A percentile compares a stretch with the other conserved stretches of the same genome.
Evolutionary conservation across 2,113 vertebrate genomes (phyloP).

Genomic region (Aleadryas rufinucha): DNA sequence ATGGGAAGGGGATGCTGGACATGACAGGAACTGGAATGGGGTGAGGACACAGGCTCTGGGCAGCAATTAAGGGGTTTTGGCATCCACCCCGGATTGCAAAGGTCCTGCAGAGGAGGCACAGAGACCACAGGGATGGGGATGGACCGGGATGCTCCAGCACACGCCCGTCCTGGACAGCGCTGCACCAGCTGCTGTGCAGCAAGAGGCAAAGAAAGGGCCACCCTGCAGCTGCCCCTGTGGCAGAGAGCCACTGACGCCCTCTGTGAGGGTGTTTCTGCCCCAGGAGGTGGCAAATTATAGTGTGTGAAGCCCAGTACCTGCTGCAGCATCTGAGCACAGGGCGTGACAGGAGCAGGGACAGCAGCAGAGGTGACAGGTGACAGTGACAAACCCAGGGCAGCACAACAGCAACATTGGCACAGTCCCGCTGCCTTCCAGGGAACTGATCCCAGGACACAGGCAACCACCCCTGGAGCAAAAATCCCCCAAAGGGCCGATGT

Average conservation of each 20-base stretch:
- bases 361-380: background rate
- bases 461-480: background rate
- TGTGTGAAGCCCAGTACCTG: fast-evolving
- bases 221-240: background rate
- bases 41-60: fast-evolving
- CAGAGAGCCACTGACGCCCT: background rate
- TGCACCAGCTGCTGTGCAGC: background rate
- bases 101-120: background rate
- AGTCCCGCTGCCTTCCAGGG: background rate
- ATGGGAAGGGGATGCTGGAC: background rate
- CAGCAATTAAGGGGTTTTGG: background rate
- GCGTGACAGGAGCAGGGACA: background rate
- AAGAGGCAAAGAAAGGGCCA: background rate
- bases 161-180: fast-evolving
- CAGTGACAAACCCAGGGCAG: background rate
- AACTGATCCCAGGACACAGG: background rate
- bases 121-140: background rate
- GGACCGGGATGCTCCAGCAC: fast-evolving
- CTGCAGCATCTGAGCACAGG: background rate
- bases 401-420: fast-evolving
- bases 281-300: background rate
- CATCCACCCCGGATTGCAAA: background rate
- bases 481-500: fast-evolving
- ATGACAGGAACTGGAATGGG: fast-evolving
- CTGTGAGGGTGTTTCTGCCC: background rate